phyloP scores from a whole-genome alignment of 1,140 invertebrate species.

The Heliconius himera region DNA sequence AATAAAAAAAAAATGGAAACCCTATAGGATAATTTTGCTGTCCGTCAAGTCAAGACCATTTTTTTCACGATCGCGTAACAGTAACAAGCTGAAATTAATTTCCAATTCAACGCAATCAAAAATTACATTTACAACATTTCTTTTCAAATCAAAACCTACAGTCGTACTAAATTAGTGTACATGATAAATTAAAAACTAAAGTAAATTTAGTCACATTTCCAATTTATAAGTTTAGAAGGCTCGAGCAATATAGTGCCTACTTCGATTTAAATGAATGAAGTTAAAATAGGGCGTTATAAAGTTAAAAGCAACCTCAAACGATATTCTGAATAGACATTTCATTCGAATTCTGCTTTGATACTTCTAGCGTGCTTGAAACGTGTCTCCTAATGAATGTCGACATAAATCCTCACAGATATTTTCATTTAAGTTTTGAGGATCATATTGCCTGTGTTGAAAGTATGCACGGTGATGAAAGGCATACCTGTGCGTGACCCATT shows the following conservation, averaged over 20 bases:
- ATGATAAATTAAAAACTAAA: not conserved
- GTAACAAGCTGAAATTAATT: no score
- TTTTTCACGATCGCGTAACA: no score
- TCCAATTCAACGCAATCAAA: no score
- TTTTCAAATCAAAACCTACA: not conserved
- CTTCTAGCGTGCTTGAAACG: constrained; percentile 37
- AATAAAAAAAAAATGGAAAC: no score
- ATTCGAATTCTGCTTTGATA: constrained; percentile 32
- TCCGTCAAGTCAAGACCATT: no score
- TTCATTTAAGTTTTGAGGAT: constrained; percentile 69
- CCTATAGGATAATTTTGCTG: no score
- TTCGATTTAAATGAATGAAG: constrained; percentile 8
- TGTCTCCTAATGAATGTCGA: constrained; percentile 58
- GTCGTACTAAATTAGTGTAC: not conserved
- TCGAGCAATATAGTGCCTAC: not conserved
- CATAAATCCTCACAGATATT: constrained; percentile 68
- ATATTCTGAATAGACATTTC: constrained; percentile 31
- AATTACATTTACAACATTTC: no score
- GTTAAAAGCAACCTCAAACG: constrained; percentile 24
- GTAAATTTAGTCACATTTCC: not conserved
- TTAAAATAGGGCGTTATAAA: constrained; percentile 24
- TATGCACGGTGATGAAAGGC: constrained; percentile 66
- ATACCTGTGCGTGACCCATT: constrained; percentile 52
- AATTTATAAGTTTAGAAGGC: not conserved
- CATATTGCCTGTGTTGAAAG: constrained; percentile 56